Evolutionary conservation across 2,113 vertebrate genomes (phyloP).

Genomic region (Scomber colias): DNA sequence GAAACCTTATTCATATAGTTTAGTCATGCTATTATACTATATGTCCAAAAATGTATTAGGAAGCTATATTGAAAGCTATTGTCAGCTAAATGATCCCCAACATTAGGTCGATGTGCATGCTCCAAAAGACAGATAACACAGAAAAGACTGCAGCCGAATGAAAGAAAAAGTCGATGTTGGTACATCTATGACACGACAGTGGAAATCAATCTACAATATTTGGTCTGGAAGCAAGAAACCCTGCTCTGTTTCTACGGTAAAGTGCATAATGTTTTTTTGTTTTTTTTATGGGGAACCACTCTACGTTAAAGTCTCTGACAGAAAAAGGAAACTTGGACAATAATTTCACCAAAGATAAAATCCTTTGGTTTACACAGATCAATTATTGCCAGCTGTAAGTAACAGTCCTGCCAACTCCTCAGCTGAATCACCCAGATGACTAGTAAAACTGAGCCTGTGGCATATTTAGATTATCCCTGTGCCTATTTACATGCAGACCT

Average conservation of each 20-base stretch:
- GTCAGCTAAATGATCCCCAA: constrained; percentile 81
- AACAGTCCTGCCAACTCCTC: constrained; percentile 71
- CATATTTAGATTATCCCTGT: constrained; percentile 42
- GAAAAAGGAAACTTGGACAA: constrained; percentile 70
- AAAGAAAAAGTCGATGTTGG: constrained; percentile 29
- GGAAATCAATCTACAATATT: constrained; percentile 67
- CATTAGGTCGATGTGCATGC: constrained; percentile 82
- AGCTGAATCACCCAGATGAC: constrained; percentile 50
- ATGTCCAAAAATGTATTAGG: constrained; percentile 80
- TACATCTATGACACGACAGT: constrained; percentile 36
- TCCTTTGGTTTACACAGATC: constrained; percentile 80
- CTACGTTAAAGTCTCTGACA: constrained; percentile 34
- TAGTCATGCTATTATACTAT: constrained; percentile 88
- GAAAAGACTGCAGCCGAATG: constrained; percentile 51
- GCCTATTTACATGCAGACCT: constrained; percentile 76
- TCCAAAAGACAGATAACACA: constrained; percentile 68
- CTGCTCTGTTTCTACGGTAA: constrained; percentile 71
- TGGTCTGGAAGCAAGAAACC: constrained; percentile 72
- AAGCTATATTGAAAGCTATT: constrained; percentile 83
- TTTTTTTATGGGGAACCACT: constrained; percentile 51
- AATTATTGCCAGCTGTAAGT: constrained; percentile 82
- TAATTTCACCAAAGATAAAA: constrained; percentile 84
- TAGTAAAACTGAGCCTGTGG: constrained; percentile 36
- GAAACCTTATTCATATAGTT: constrained; percentile 81
- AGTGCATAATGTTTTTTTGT: constrained; percentile 77